Evolutionary conservation across 1,140 invertebrate genomes (phyloP), one percentile per base, ranked within the genome.

Genomic region (Idris sp.): DNA sequence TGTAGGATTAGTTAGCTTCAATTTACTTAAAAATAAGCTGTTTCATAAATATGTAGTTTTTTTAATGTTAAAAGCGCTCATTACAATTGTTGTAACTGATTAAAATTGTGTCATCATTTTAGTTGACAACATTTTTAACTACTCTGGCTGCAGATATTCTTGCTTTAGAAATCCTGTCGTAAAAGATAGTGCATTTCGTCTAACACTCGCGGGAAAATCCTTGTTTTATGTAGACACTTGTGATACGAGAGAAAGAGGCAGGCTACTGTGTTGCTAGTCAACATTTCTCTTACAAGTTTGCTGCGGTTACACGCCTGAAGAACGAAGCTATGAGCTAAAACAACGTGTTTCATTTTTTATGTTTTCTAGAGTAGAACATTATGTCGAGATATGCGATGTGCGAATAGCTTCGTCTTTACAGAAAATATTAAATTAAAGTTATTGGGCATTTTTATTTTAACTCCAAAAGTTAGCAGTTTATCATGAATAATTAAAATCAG

Each of bases 281-380:
- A 67, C 41, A 38, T 56, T 67, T 43, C 62, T 48, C 25, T 67
- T 13, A 30, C 43, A 28, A 48, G 43, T 56, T 56, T 15, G 15
- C 33, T 13, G 40, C 49, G 61, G 61, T 54, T 65, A 25, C 16
- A 19, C 48, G 61, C 38, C 30, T 25, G 40, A 56, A 56, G 41
- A 48, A 56, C 61, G 18, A 14, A 44, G 44, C 26, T 44, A 48
- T 28, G 30, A 22, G 13, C 13, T 13, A 40, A 40, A 67, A 46
- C 41, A 54, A 40, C 25, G 62, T 33, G 40, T 11, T 67, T n/a
- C 30, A 67, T 67, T 67, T 67, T 67, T 67, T 56, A 67, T 56
- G 36, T 54, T 11, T 5, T 10, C 46, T 48, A 25, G 49, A 67
- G 48, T 30, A 10, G 22, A 14, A 22, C 25, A 38, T 62, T 59